Evolutionary conservation across 2,888 invertebrate species (phyloP).

Genomic region (Hypsopygia costalis): DNA sequence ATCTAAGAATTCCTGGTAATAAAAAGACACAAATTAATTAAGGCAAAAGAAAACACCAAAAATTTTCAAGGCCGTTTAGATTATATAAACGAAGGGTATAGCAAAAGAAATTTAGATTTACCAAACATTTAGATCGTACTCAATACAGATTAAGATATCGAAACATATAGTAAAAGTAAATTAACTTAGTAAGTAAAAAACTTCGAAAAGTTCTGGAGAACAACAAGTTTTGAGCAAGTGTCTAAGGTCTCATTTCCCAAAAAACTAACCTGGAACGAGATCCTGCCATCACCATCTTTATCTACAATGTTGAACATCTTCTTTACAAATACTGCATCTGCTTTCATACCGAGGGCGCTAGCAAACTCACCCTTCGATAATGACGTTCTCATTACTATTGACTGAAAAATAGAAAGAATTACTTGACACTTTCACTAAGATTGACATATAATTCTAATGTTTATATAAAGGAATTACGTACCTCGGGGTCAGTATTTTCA

Average conservation of each 20-base stretch:
- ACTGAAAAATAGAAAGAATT: conserved; percentile 46
- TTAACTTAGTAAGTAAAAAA: no score
- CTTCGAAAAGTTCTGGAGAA: no score
- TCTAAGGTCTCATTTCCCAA: no score
- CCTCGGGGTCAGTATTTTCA: conserved; percentile 89
- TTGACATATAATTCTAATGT: background rate
- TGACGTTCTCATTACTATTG: conserved; percentile 96
- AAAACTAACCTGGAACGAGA: conserved; percentile 90
- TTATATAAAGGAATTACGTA: conserved; percentile 20
- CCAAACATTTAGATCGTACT: no score
- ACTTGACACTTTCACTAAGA: background rate
- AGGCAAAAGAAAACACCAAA: no score
- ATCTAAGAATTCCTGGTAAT: conserved; percentile 91
- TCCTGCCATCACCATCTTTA: conserved; percentile 95
- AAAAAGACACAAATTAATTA: background rate
- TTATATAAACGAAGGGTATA: no score
- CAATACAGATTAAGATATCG: no score
- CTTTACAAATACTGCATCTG: conserved; percentile 96
- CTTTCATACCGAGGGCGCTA: conserved; percentile 96
- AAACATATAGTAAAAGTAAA: no score
- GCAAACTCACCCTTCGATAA: conserved; percentile 96
- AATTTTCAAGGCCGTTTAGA: no score
- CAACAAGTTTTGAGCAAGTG: no score
- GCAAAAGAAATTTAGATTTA: no score
- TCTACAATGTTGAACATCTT: conserved; percentile 99